These are phyloP conservation scores for Onychomys arenicola DNA, from an alignment of 2,797 vertebrate genomes.

Conservation along the genomic window DNA sequence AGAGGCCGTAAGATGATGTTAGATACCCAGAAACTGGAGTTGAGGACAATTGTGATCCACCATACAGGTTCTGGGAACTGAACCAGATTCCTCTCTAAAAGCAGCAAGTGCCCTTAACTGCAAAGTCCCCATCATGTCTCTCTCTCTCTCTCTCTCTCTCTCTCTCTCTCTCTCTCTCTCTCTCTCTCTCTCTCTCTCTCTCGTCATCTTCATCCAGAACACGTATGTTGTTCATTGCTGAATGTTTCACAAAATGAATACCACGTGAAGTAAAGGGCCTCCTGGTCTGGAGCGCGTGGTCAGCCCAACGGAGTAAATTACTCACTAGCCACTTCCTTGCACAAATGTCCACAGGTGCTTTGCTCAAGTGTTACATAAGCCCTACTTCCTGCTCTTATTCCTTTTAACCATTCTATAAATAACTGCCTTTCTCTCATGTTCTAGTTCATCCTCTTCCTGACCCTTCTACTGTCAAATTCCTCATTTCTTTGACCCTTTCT, in stretches of 20 bases:
- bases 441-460: not conserved
- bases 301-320: not conserved
- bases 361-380: conserved; percentile 31
- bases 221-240: not conserved
- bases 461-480: not conserved
- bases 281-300: not conserved
- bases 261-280: not conserved
- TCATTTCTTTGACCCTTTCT: not conserved
- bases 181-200: not conserved
- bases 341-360: not conserved
- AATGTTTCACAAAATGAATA: conserved; percentile 1
- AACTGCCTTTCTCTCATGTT: not conserved
- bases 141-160: not conserved
- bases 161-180: not conserved
- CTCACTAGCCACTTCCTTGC: not conserved
- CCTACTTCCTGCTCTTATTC: not conserved
- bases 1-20: not conserved
- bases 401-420: conserved; percentile 7
- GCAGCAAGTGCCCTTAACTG: not conserved
- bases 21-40: too few relatives aligned
- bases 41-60: not conserved
- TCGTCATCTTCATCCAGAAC: not conserved
- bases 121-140: not conserved
- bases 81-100: not conserved
- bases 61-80: not conserved